Evolutionary conservation across 2,113 vertebrate genomes (phyloP), one percentile per base, ranked within the genome.

Genomic region (Poecilia latipinna): DNA sequence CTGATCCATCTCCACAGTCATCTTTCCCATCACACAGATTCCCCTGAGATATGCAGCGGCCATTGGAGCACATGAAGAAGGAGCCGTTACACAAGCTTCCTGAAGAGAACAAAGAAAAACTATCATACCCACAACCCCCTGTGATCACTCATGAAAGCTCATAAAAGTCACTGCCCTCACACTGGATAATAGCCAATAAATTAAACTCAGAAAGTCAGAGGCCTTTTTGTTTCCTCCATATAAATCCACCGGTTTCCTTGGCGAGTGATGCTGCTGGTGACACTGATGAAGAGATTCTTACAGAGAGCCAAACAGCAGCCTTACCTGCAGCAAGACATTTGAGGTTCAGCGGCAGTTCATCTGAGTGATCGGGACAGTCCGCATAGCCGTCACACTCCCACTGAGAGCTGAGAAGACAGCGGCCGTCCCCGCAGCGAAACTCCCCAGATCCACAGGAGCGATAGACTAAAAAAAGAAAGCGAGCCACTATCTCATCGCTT

Each of bases 31-130:
- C 95, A 83, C 98, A 99, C 28, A 98, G 93, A 82, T 87, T 88
- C 3, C 92, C 93, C 64, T 94, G 93, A 61, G 96, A 93, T 81
- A 99, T 95, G 89, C 98, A 99, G 85, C 96, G 97, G 31, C 97
- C 97, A 86, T 97, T 99, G 94, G 96, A 96, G 88, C 98, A 99
- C 96, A 98, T 96, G 94, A 98, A 99, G 95, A 97, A 98, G 84
- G 97, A 99, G 89, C 94, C 96, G 74, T 98, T 99, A 96, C 98
- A 99, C 91, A 97, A 93, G 93, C 97, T 97, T 95, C 97, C 97
- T 99, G 94, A 77, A 95, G 94, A 67, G 88, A 80, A 68, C n/a
- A 78, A 79, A 42, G 86, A 57, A 82, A n/a, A 73, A 33, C 78
- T 68, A 77, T 86, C 61, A 85, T 42, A 67, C 78, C 73, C 68